A percentile compares a stretch with the other conserved stretches of the same genome.
These are phyloP conservation scores for Chrysomallon squamiferum DNA, from an alignment of 1,140 invertebrate genomes.

Conservation along the genomic window DNA sequence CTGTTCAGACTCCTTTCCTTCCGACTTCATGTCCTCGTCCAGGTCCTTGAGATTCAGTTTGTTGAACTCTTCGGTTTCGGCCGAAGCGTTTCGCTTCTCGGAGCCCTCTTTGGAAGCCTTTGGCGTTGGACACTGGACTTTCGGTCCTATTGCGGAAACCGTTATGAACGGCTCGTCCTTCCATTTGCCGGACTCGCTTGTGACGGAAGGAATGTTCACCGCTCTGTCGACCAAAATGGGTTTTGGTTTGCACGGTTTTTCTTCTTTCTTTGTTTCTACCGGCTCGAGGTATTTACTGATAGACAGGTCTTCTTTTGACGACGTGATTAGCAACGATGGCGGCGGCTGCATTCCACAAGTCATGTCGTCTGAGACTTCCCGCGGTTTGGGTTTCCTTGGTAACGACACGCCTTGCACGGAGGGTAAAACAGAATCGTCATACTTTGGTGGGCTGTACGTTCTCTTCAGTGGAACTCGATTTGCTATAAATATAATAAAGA, in stretches of 20 bases:
- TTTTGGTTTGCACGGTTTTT: neutral
- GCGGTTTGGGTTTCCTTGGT: neutral
- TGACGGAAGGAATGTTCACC: conserved; percentile 1
- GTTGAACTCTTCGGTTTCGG: no score
- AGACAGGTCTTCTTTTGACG: neutral
- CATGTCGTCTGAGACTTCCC: neutral
- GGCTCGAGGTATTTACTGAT: neutral
- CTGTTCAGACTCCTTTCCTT: no score
- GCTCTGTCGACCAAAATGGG: conserved; percentile 9
- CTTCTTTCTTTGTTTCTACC: neutral
- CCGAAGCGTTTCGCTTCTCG: no score
- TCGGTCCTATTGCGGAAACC: neutral
- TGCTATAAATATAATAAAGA: neutral
- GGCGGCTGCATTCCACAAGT: neutral
- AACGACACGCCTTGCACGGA: conserved; percentile 1
- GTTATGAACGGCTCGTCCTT: neutral
- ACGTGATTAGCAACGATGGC: neutral
- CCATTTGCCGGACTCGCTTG: neutral
- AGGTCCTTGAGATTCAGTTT: no score
- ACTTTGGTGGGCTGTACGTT: neutral
- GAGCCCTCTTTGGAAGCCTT: no score
- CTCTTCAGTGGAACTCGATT: neutral
- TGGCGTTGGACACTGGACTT: no score
- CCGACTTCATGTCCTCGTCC: no score
- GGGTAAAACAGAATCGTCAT: neutral